phyloP scores from a whole-genome alignment of 2,888 invertebrate genomes.

The Ectropis crepuscularia region DNA sequence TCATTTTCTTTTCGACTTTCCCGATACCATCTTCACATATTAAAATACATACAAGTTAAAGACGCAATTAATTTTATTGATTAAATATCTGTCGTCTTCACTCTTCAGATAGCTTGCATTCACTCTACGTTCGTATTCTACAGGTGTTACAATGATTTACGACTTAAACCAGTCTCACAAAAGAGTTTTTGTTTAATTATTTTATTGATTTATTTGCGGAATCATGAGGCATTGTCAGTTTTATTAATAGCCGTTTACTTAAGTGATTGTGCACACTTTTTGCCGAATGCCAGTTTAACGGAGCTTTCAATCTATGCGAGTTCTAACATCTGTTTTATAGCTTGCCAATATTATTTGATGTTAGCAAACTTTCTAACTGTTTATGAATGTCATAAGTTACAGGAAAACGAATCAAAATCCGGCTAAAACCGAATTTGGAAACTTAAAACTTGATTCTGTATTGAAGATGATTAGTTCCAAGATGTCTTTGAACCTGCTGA shows the following conservation, averaged over 20 bases:
- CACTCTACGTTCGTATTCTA: slow-evolving; percentile 20
- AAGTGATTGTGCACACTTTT: slow-evolving; percentile 10
- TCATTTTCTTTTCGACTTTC: slow-evolving; percentile 15
- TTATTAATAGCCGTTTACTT: slow-evolving; percentile 30
- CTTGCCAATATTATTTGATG: neutral
- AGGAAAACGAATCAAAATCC: neutral
- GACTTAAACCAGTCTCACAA: slow-evolving; percentile 24
- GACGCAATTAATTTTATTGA: slow-evolving; percentile 56
- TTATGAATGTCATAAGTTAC: neutral
- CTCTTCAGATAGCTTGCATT: slow-evolving; percentile 19
- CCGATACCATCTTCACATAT: slow-evolving; percentile 22
- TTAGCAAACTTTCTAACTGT: slow-evolving; percentile 4
- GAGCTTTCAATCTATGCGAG: neutral
- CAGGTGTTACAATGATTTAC: slow-evolving; percentile 33
- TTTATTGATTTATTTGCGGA: slow-evolving; percentile 33
- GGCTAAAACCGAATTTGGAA: slow-evolving; percentile 1
- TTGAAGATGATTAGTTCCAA: slow-evolving; percentile 13
- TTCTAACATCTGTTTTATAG: slow-evolving; percentile 8
- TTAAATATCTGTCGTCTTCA: slow-evolving; percentile 41
- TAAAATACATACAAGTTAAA: slow-evolving; percentile 21
- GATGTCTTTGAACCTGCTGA: slow-evolving; percentile 23
- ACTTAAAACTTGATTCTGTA: neutral
- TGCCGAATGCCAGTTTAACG: slow-evolving; percentile 10
- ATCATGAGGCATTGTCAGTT: slow-evolving; percentile 29
- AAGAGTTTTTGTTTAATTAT: slow-evolving; percentile 20